Percentiles rank a stretch among this genome's conserved stretches.
Conservation (phyloP, 1,140 invertebrate species). For the Limonius californicus region DNA sequence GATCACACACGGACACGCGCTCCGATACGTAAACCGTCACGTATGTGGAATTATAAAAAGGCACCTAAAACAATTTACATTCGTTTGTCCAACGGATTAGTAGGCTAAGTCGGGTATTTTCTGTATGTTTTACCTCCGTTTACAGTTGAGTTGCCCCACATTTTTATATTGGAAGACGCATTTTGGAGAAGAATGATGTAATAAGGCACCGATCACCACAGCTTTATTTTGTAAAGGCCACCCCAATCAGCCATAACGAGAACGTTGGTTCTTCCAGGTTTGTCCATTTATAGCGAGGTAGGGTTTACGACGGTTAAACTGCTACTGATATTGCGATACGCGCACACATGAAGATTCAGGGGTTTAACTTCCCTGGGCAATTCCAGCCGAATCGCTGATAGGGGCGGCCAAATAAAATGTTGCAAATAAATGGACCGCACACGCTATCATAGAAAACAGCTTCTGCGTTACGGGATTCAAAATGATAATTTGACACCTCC, state of each 20-base stretch:
- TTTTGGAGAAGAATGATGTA: neutral
- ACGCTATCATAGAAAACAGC: neutral
- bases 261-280: conserved; percentile 15
- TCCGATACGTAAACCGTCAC: conserved; percentile 2
- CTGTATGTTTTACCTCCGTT: neutral
- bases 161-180: neutral
- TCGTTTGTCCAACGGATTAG: conserved; percentile 13
- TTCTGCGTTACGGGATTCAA: neutral
- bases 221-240: conserved; percentile 6
- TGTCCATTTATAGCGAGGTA: conserved; percentile 19
- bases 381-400: conserved; percentile 14
- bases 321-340: conserved; percentile 17
- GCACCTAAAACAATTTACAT: conserved; percentile 19
- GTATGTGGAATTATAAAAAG: conserved; percentile 15
- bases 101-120: neutral
- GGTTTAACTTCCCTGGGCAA: conserved; percentile 11
- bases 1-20: neutral
- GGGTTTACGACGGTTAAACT: conserved; percentile 18
- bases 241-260: conserved; percentile 17
- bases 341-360: conserved; percentile 12
- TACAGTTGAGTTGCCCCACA: neutral
- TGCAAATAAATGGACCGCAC: conserved; percentile 4
- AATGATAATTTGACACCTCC: too few species aligned
- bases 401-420: conserved; percentile 9
- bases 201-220: conserved; percentile 11